Percentiles rank a stretch among this genome's conserved stretches.
phyloP scores from a whole-genome alignment of 2,113 vertebrate genomes.

The Australoheros scitulus region DNA sequence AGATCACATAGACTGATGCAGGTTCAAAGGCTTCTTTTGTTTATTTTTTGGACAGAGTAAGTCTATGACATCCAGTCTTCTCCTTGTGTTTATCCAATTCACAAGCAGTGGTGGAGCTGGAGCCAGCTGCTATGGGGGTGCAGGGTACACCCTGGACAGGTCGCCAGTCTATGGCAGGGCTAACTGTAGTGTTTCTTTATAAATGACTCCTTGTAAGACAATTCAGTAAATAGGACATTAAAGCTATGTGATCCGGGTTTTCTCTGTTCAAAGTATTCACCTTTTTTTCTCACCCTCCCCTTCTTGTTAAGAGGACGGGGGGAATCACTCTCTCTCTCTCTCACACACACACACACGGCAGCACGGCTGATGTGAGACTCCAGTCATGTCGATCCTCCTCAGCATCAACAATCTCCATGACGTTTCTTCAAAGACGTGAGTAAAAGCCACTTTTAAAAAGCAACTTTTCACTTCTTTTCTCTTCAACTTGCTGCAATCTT shows the following conservation, averaged over 20 bases:
- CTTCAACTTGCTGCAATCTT: neutral
- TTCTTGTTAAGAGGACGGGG: neutral
- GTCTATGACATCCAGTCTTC: neutral
- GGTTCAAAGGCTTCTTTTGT: neutral
- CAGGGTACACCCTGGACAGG: neutral
- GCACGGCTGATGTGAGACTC: slow-evolving; percentile 57
- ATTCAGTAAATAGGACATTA: neutral
- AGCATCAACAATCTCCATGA: slow-evolving; percentile 30
- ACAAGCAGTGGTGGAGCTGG: neutral
- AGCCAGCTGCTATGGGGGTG: too few species aligned
- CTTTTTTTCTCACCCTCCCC: slow-evolving; percentile 1
- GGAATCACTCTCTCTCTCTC: neutral
- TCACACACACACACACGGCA: slow-evolving; percentile 16
- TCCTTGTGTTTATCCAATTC: neutral
- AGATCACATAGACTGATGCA: neutral
- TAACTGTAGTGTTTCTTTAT: neutral
- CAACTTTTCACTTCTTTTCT: neutral
- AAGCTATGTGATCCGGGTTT: neutral
- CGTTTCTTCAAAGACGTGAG: slow-evolving; percentile 46
- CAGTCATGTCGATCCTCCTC: slow-evolving; percentile 62
- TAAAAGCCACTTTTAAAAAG: neutral
- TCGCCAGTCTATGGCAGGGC: too few species aligned
- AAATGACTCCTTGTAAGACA: neutral
- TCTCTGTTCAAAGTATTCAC: neutral
- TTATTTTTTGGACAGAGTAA: neutral